Evolutionary conservation across 2,888 invertebrate genomes (phyloP), one percentile per base, ranked within the genome.

Genomic region (Chloromyia formosa): DNA sequence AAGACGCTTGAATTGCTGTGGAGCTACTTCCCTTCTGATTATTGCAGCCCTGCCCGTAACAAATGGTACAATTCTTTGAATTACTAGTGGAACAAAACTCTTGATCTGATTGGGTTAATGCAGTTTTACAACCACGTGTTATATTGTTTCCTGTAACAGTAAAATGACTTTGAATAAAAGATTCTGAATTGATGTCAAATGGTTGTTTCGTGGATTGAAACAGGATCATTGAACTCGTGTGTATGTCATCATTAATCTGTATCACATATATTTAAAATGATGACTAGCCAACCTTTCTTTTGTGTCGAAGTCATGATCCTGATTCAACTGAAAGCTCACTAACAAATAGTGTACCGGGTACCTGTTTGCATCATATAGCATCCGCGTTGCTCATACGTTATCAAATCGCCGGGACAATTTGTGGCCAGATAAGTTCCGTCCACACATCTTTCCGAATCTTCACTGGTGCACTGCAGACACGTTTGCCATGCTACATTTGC

Each of bases 331-430:
- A 7, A 35, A 35, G 3, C 27, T 35, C n/a, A n/a, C n/a, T n/a
- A n/a, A n/a, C n/a, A n/a, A n/a, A n/a, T n/a, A n/a, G n/a, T n/a
- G 7, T 35, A 35, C 2, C 27, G 7, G 7, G 27, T 35, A 80
- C 80, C 78, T 75, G 75, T 75, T 22, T 22, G 75, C 71, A 73
- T 69, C 9, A 76, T 74, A 69, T 74, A 80, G 35, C 80, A 80
- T 22, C 80, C 80, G 20, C 79, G 75, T 10, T 66, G 60, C 27
- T 78, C 66, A 64, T 74, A 78, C 1, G 20, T 40, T 5, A 61
- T 49, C 40, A 73, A 20, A 7, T 49, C 12, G n/a, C 61, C 61
- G 4, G 73, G 60, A 61, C 73, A 73, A n/a, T 27, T 45, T 42
- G 42, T 73, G 4, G 73, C 60, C 10, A 27, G 27, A 45, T 45